Percentiles rank a stretch among this genome's conserved stretches.
Conservation (phyloP, 2,797 vertebrate genomes). For the Triplophysa yarkandensis region DNA sequence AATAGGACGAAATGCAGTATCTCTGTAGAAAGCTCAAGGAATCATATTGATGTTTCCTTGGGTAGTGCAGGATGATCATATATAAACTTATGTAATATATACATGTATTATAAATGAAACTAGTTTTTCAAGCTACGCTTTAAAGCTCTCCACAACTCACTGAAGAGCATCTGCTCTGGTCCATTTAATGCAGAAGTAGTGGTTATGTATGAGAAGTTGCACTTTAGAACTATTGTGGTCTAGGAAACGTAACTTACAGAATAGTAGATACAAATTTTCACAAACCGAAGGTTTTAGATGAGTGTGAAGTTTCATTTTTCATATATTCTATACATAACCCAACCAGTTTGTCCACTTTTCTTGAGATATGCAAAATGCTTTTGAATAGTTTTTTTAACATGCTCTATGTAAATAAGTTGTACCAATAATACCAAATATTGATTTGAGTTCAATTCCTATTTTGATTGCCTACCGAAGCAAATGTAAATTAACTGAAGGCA, state of each 20-base stretch:
- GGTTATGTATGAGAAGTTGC: not conserved
- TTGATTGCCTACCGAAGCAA: not conserved
- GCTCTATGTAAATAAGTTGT: not conserved
- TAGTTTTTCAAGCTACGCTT: too few species aligned
- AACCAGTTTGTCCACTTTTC: constrained; percentile 13
- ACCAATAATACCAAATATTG: not conserved
- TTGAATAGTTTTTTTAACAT: not conserved
- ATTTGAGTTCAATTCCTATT: not conserved
- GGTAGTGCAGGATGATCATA: not conserved
- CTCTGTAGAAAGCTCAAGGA: not conserved
- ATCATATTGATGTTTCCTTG: not conserved
- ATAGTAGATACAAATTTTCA: not conserved
- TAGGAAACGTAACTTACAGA: not conserved
- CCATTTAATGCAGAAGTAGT: not conserved
- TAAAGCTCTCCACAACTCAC: not conserved
- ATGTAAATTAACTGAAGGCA: not conserved
- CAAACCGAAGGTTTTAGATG: not conserved
- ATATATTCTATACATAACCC: not conserved
- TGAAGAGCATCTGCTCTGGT: not conserved
- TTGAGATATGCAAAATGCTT: not conserved
- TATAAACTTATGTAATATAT: constrained; percentile 1
- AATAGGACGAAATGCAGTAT: not conserved
- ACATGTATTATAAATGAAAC: not conserved
- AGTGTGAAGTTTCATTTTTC: not conserved
- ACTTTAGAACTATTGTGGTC: not conserved